These are phyloP conservation scores for Neopipo cinnamomea DNA, from an alignment of 2,113 vertebrate species.

Conservation along the genomic window DNA sequence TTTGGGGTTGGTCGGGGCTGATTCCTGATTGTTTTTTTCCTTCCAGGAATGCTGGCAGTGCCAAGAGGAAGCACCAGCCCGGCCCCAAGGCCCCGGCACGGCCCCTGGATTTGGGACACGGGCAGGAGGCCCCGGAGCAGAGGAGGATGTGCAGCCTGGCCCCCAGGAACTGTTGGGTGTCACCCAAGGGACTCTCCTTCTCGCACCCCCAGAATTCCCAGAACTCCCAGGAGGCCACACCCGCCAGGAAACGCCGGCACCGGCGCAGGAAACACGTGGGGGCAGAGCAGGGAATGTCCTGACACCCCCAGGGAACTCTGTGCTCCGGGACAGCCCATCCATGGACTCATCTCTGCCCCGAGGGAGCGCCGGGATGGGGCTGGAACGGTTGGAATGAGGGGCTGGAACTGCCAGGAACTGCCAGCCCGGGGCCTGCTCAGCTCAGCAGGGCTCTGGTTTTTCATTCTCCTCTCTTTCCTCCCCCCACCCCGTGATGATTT, in stretches of 20 bases:
- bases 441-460: background rate
- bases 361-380: background rate
- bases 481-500: background rate
- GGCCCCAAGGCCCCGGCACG: rapidly evolving
- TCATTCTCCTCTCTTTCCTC: rapidly evolving
- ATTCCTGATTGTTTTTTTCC: background rate
- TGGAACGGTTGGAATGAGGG: rapidly evolving
- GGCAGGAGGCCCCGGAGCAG: rapidly evolving
- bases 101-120: rapidly evolving
- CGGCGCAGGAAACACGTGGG: rapidly evolving
- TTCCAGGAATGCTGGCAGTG: background rate
- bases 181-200: rapidly evolving
- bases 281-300: rapidly evolving
- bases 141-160: rapidly evolving
- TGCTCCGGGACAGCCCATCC: no score
- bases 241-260: background rate
- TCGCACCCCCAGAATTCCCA: background rate
- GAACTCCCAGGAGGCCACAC: rapidly evolving
- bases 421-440: no score
- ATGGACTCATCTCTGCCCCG: no score
- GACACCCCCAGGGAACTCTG: background rate
- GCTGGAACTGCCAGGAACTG: background rate
- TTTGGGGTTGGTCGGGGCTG: background rate
- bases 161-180: rapidly evolving
- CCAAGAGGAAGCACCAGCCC: background rate